Conservation (phyloP, 2,113 vertebrate species). For the Calypte anna region DNA sequence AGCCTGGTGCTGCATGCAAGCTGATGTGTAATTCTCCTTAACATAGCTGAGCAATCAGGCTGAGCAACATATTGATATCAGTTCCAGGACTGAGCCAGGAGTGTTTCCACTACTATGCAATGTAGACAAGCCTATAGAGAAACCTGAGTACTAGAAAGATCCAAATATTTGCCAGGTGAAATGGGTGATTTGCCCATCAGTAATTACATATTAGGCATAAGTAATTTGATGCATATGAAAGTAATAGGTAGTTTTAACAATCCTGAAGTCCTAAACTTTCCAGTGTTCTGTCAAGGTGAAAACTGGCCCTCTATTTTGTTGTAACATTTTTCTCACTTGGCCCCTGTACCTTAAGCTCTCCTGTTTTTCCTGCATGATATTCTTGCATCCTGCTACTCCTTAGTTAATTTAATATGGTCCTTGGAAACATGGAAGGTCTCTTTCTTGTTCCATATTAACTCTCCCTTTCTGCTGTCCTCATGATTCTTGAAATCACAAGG, state of each 20-base stretch:
- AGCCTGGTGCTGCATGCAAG: not conserved
- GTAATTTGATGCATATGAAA: not conserved
- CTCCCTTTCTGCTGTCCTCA: not conserved
- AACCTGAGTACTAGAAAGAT: not conserved
- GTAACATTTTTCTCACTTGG: not conserved
- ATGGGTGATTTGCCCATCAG: no score
- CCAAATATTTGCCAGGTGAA: not conserved
- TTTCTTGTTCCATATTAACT: not conserved
- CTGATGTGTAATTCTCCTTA: not conserved
- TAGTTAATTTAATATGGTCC: not conserved
- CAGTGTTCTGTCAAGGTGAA: not conserved
- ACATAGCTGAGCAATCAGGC: not conserved
- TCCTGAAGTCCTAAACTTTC: not conserved
- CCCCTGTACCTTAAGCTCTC: not conserved
- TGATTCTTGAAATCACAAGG: not conserved
- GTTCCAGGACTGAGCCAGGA: not conserved
- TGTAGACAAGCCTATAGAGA: not conserved
- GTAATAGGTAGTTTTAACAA: not conserved
- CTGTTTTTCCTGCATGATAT: not conserved
- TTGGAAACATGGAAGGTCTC: not conserved
- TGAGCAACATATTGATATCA: not conserved
- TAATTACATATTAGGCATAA: not conserved
- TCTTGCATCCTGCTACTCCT: not conserved
- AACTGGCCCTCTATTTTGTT: not conserved
- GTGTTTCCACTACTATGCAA: not conserved